Conservation (phyloP, 2,888 invertebrate genomes). For the Nomada ruficornis region DNA sequence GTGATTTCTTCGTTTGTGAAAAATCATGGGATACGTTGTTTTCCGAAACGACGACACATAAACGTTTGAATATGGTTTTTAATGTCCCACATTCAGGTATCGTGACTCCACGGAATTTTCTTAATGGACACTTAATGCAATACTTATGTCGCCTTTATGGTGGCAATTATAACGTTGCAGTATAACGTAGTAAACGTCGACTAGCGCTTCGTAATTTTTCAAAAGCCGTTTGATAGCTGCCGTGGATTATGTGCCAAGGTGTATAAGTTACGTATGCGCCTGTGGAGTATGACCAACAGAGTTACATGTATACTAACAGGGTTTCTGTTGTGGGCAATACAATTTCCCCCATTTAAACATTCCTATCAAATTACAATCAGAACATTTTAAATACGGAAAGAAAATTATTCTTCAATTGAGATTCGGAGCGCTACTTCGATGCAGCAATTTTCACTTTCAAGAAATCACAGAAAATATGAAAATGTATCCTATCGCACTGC, state of each 20-base stretch:
- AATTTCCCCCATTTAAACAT: too few species aligned
- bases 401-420: too few species aligned
- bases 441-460: too few species aligned
- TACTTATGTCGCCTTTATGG: constrained; percentile 19
- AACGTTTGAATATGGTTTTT: constrained; percentile 12
- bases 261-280: constrained; percentile 1
- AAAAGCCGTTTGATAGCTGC: constrained; percentile 12
- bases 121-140: constrained; percentile 16
- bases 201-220: constrained; percentile 4
- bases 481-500: too few species aligned
- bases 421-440: too few species aligned
- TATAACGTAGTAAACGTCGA: constrained; percentile 19
- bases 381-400: background rate
- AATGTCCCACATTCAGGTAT: background rate
- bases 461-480: too few species aligned
- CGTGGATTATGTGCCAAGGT: constrained; percentile 1
- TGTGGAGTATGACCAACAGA: background rate
- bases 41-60: background rate
- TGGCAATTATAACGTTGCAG: constrained; percentile 15
- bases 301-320: background rate
- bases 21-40: background rate
- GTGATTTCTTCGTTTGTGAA: background rate
- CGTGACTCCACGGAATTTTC: background rate
- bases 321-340: background rate
- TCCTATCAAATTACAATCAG: background rate